Evolutionary conservation across 2,113 vertebrate species (phyloP), one percentile per base, ranked within the genome.

Genomic region (Apodemus speciosus): DNA sequence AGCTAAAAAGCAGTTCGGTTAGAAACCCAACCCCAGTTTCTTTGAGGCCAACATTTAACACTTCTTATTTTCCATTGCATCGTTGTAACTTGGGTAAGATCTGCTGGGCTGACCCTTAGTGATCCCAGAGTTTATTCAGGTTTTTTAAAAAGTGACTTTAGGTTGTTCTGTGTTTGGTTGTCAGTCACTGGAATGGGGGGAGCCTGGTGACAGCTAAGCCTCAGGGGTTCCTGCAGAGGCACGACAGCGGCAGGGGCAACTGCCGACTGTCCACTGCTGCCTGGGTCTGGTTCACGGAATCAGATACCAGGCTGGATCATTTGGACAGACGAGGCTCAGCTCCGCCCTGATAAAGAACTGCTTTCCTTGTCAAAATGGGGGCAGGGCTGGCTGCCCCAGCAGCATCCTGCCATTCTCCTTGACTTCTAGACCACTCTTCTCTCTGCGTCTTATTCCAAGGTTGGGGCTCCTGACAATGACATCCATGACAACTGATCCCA

Each of bases 1-100:
- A 69, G 85, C 71, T 95, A 93, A 92, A 88, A 85, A 89, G 93
- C 46, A 79, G 51, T 92, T 94, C 76, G 93, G 40, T 75, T 38
- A 93, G 75, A 80, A 83, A 83, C 40, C n/a, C 13, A 84, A 53
- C 23, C 53, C 89, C 75, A 69, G 85, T 77, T 84, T 64, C 76
- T 80, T 60, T 73, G 58, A 95, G 90, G 89, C 77, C 68, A 86
- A 66, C 64, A 66, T 35, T 66, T 35, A 66, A 90, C n/a, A 43
- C 53, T 85, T 40, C 6, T 9, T 51, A 10, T 93, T 93, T 92
- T 88, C 94, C 35, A 95, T 83, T 46, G 89, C 0, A 25, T 92
- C 88, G 91, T 40, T 5, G 77, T 25, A 85, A 43, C 40, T 21
- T 68, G 40, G 72, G 46, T 86, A 73, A 93, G 30, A 86, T 75